Evolutionary conservation across 2,797 vertebrate species (phyloP).

Genomic region (Harpagifer antarcticus): DNA sequence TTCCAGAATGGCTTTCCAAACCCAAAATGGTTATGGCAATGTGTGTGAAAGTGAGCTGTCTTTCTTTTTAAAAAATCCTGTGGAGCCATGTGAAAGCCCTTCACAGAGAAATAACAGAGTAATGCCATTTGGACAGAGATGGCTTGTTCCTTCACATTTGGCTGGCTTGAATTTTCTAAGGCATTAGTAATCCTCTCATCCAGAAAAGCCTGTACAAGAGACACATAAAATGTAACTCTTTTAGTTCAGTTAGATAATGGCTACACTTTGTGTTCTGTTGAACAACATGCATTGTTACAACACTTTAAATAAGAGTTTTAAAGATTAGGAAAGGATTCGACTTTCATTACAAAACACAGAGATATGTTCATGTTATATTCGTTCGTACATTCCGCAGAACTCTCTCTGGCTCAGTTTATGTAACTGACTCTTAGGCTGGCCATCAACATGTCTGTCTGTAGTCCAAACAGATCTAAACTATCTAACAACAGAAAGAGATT

Average conservation of each 20-base stretch:
- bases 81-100: slow-evolving; percentile 38
- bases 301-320: neutral
- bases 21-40: slow-evolving; percentile 72
- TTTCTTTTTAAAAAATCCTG: slow-evolving; percentile 24
- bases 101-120: slow-evolving; percentile 55
- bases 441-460: too few species aligned
- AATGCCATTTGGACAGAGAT: slow-evolving; percentile 46
- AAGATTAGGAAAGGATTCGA: too few species aligned
- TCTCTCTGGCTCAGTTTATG: too few species aligned
- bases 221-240: neutral
- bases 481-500: too few species aligned
- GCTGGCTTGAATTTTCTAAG: slow-evolving; percentile 18
- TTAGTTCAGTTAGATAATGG: neutral
- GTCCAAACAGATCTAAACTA: too few species aligned
- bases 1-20: slow-evolving; percentile 75
- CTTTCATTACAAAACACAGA: too few species aligned
- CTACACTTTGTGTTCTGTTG: neutral
- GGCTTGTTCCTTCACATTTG: slow-evolving; percentile 33
- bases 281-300: neutral
- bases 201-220: slow-evolving; percentile 25
- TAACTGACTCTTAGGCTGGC: too few species aligned
- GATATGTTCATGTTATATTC: too few species aligned
- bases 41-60: slow-evolving; percentile 42
- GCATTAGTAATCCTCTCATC: slow-evolving; percentile 25
- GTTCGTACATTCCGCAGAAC: too few species aligned